Evolutionary conservation across 2,797 vertebrate genomes (phyloP), one percentile per base, ranked within the genome.

Genomic region (Spinus pinus): DNA sequence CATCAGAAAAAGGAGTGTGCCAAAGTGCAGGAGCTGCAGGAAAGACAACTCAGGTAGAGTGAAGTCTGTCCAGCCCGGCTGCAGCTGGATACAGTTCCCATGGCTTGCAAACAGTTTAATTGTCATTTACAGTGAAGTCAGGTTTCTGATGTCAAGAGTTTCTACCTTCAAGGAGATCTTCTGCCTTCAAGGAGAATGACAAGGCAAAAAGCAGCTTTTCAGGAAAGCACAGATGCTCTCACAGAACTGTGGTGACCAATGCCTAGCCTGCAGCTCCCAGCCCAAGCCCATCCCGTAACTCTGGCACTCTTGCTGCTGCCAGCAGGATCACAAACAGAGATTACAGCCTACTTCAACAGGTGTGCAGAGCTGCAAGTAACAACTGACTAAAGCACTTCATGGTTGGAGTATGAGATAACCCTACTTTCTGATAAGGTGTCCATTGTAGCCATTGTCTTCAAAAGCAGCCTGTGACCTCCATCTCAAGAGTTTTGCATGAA

Each of bases 251-350:
- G 69, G 65, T 15, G 49, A 75, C 47, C 31, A 30, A 64, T 0
- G 0, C 16, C 19, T 54, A 70, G 42, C 20, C 30, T 0, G 4
- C 31, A 54, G 33, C 20, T 73, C 54, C 60, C 42, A 23, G 24
- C 8, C 2, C 1, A 53, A 22, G 33, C 17, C 17, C 8, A 35
- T 6, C 8, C 15, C 2, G 2, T 2, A 30, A 19, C 65, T 41
- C 24, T 5, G 20, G 42, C 42, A 53, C 44, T 8, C 49, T 0
- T 30, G 28, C 1, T n/a, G 41, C 56, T 28, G 65, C 47, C 71
- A 84, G 37, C 21, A 39, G 14, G 42, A 51, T 4, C 4, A 20
- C 33, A 49, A 30, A 28, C 14, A 54, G 35, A 11, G 47, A n/a
- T 41, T n/a, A 31, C 39, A 66, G 33, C 49, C 44, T 4, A 18